These are phyloP conservation scores for Coenonympha glycerion DNA, from an alignment of 2,888 invertebrate species.

Conservation along the genomic window DNA sequence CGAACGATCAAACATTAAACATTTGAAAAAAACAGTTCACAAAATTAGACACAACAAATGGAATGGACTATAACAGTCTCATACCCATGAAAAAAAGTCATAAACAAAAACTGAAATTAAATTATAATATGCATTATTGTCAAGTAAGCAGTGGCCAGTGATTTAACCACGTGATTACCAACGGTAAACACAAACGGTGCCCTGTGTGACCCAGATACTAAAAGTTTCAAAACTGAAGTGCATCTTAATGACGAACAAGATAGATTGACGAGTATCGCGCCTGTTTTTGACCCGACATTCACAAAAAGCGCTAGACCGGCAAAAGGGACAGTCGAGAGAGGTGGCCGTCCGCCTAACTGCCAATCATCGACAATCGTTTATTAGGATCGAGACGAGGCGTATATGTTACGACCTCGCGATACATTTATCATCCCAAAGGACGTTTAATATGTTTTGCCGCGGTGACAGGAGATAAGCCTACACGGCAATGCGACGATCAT, in stretches of 20 bases:
- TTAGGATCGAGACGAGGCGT: conserved; percentile 53
- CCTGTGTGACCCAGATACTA: neutral
- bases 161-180: too few relatives aligned
- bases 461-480: conserved; percentile 59
- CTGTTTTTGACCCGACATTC: conserved; percentile 29
- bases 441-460: conserved; percentile 68
- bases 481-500: conserved; percentile 26
- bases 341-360: conserved; percentile 42
- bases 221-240: conserved; percentile 9
- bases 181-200: too few relatives aligned
- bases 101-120: too few relatives aligned
- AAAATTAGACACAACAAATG: too few relatives aligned
- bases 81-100: too few relatives aligned
- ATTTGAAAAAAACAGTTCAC: too few relatives aligned
- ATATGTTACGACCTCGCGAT: conserved; percentile 46
- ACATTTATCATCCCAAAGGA: conserved; percentile 69
- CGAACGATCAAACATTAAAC: too few relatives aligned
- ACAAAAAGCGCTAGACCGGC: conserved; percentile 35
- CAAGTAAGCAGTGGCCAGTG: too few relatives aligned
- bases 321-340: conserved; percentile 32
- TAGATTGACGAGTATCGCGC: conserved; percentile 24
- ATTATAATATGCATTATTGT: too few relatives aligned
- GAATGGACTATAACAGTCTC: too few relatives aligned
- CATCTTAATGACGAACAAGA: conserved; percentile 21
- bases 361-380: conserved; percentile 69